Evolutionary conservation across 2,113 vertebrate species (phyloP).

Genomic region (Gavialis gangeticus): DNA sequence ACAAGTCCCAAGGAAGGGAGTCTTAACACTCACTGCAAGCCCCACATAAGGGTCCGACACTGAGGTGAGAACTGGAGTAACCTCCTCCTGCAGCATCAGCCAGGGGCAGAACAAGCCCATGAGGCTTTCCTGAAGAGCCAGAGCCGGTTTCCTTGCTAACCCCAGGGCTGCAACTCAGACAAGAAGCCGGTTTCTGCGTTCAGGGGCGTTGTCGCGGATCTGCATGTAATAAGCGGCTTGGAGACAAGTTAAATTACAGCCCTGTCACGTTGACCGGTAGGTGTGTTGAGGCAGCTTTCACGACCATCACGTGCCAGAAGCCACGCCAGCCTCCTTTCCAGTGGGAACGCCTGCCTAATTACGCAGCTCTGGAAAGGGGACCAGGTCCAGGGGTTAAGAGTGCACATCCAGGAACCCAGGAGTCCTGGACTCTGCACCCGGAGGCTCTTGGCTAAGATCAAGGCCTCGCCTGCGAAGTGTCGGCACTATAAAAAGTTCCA

Average conservation of each 20-base stretch:
- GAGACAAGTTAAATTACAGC: neutral
- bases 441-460: neutral
- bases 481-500: conserved; percentile 1
- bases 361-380: neutral
- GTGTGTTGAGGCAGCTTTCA: neutral
- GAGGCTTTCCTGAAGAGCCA: neutral
- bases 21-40: too few species aligned
- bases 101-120: neutral
- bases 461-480: neutral
- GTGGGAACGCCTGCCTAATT: neutral
- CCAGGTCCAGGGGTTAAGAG: neutral
- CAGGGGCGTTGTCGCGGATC: neutral
- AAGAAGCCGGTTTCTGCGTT: neutral
- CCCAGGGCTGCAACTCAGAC: neutral
- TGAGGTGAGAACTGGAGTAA: neutral
- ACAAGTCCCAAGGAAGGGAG: neutral
- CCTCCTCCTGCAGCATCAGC: neutral
- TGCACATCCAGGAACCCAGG: neutral
- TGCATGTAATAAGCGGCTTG: neutral
- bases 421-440: neutral
- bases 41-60: neutral
- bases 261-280: neutral
- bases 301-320: neutral
- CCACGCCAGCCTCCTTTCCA: neutral
- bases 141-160: neutral